Evolutionary conservation across 2,797 vertebrate genomes (phyloP), one percentile per base, ranked within the genome.

Genomic region (Lagothrix lagotricha): DNA sequence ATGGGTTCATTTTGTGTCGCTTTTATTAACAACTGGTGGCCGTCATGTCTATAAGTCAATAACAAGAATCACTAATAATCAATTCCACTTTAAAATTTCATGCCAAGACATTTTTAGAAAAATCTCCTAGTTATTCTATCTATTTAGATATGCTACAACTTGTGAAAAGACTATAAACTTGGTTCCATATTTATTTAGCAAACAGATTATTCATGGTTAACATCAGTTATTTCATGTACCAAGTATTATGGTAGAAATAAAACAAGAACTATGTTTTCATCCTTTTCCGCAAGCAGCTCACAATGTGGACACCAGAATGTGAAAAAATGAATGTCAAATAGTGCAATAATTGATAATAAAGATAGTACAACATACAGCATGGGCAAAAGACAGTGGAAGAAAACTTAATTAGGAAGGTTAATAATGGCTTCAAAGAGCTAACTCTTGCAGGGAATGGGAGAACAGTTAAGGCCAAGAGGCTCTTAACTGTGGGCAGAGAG

Each of bases 51-150:
- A 11, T 39, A 89, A 8, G 1, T 91, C 61, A 84, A 80, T 92
- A 90, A 70, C 20, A 81, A 89, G 24, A 87, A 85, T 72, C 64
- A 88, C 5, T 72, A 41, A 95, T 85, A 15, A 90, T 85, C 58
- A 97, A 22, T 22, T 92, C 36, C 54, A 91, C 13, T 50, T 97
- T 36, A 88, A 82, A 95, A 70, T 88, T 58, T 82, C 67, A 80
- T 87, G 26, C 24, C 28, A 94, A 54, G 44, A 72, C 5, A 41
- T 76, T 61, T 48, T 46, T 36, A 14, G 5, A 67, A 92, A 90
- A 58, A 57, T 72, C 14, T 61, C 20, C 26, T 73, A 67, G 28
- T 64, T 9, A 72, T 88, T 88, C 24, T 36, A 46, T 36, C 17
- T 36, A 90, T 73, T 95, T 92, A 73, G 67, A 72, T 84, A 57